Conservation (phyloP, 2,113 vertebrate genomes). For the Heloderma charlesbogerti region DNA sequence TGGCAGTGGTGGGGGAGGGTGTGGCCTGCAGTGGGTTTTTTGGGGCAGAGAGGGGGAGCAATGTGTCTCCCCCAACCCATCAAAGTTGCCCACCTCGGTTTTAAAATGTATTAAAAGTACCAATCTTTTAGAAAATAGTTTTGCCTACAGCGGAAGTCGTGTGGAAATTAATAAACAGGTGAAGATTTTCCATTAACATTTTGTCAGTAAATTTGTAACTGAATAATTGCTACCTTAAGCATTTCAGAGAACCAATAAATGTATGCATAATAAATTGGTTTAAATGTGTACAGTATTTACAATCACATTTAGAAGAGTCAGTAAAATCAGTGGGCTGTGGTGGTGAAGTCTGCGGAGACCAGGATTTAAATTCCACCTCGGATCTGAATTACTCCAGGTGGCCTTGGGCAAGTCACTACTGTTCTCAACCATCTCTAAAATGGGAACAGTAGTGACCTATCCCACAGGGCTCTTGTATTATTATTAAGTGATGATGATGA, state of each 20-base stretch:
- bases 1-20: too few species aligned
- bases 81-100: too few species aligned
- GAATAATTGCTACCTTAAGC: not conserved
- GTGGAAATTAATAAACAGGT: not conserved
- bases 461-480: not conserved
- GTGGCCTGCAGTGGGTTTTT: too few species aligned
- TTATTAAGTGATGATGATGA: too few species aligned
- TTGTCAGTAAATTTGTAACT: not conserved
- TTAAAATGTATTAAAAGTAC: not conserved
- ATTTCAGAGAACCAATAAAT: slow-evolving; percentile 29
- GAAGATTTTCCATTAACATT: slow-evolving; percentile 16
- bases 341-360: not conserved
- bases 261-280: not conserved
- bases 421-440: not conserved
- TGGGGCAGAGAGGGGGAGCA: too few species aligned
- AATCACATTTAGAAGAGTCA: not conserved
- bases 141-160: not conserved
- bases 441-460: not conserved
- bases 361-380: not conserved
- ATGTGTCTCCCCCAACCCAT: too few species aligned
- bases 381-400: not conserved
- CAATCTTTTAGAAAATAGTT: not conserved
- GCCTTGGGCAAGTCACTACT: not conserved
- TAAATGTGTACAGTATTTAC: not conserved
- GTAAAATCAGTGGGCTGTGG: not conserved